Evolutionary conservation across 2,797 vertebrate species (phyloP), one percentile per base, ranked within the genome.

Genomic region (Tapirus indicus): DNA sequence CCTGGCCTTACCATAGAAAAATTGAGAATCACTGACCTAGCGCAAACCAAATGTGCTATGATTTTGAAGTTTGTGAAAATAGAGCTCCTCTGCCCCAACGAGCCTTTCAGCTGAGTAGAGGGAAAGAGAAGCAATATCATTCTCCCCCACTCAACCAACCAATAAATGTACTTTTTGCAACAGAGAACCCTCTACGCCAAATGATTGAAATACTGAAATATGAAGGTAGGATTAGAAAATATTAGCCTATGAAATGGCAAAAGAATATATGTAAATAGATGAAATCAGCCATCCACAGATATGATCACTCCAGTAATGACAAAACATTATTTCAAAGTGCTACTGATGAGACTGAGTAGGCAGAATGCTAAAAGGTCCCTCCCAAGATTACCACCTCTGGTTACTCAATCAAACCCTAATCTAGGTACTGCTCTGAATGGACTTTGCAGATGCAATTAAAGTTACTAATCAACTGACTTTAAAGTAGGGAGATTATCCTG

Each of bases 381-480:
- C 1, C 27, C 25, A 60, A 93, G 69, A 88, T 54, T 18, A n/a
- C 27, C 7, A 47, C 41, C 23, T 18, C 52, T 64, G 69, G 47
- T 38, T 68, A 90, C 66, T 92, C 60, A 23, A 56, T 44, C 11
- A 58, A 93, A 84, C 2, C 5, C 32, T 68, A 91, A 87, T 27
- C 44, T 78, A 93, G 56, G n/a, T 35, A 66, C 16, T n/a, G 32
- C 20, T 14, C 32, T 71, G 35, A 94, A 52, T 52, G 27, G 82
- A 92, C 8, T 41, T 58, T 71, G 23, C 2, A 71, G 14, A n/a
- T 84, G 0, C 44, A 92, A 90, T 75, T 85, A 89, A 93, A n/a
- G 74, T 95, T 85, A 90, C 20, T 77, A 86, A 88, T 74, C 49
- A 92, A 80, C 44, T 72, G 38, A 56, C 35, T 92, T 97, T 85